These are phyloP conservation scores for Buphagus erythrorhynchus DNA, from an alignment of 2,797 vertebrate genomes.

Conservation along the genomic window DNA sequence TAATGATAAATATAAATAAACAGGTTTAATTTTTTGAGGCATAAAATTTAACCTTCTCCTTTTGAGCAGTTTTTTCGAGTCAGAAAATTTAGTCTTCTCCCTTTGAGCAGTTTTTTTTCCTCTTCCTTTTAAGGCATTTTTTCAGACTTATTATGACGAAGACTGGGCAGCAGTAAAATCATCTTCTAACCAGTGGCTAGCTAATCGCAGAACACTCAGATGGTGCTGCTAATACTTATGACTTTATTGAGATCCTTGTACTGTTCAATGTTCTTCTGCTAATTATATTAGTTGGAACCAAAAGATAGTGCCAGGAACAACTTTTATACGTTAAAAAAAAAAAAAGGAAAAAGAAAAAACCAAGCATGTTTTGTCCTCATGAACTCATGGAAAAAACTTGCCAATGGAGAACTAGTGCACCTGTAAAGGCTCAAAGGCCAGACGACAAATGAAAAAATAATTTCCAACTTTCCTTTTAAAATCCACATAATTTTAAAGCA, in stretches of 20 bases:
- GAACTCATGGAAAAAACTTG: constrained; percentile 20
- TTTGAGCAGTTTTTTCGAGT: neutral
- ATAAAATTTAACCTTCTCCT: neutral
- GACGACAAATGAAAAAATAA: neutral
- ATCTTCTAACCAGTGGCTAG: neutral
- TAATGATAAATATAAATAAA: neutral
- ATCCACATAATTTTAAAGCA: neutral
- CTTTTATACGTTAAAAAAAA: neutral
- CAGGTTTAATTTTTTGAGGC: neutral
- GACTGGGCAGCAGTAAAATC: neutral
- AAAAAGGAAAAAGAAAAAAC: neutral
- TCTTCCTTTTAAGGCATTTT: neutral
- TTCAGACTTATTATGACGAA: neutral
- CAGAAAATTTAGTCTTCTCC: neutral
- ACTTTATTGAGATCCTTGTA: neutral
- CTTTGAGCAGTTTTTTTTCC: neutral
- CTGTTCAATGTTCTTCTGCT: neutral
- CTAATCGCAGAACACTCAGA: neutral
- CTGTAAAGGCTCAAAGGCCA: constrained; percentile 36
- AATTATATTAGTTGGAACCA: neutral
- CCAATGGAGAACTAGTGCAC: neutral
- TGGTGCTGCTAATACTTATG: neutral
- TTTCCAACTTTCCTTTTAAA: constrained; percentile 3
- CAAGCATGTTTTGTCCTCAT: neutral
- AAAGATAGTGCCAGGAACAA: neutral